phyloP scores from a whole-genome alignment of 2,797 vertebrate species.

The Crocodylus rhombifer region DNA sequence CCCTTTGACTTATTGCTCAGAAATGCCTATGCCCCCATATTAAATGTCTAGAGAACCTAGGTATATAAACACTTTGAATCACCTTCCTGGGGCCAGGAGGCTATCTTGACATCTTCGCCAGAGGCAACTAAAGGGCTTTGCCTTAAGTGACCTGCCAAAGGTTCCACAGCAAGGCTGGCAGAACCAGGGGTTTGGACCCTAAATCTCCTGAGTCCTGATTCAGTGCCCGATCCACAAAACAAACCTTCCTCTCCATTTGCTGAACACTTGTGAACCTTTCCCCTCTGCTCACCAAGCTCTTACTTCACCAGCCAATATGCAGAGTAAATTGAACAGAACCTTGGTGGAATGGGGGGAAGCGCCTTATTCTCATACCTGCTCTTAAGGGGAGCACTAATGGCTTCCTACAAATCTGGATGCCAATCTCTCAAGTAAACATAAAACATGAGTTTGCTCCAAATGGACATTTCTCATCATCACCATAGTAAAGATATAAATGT shows the following conservation, averaged over 20 bases:
- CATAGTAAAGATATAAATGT: fast-evolving
- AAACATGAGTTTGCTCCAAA: not conserved
- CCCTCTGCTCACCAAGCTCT: not conserved
- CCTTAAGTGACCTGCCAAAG: not conserved
- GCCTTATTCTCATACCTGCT: not conserved
- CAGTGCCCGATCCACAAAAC: not conserved
- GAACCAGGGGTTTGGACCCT: not conserved
- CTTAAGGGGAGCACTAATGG: not conserved
- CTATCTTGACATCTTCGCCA: too few relatives aligned
- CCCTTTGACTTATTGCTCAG: too few relatives aligned
- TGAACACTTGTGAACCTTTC: not conserved
- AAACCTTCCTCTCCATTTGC: not conserved
- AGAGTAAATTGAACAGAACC: not conserved
- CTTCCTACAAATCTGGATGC: not conserved
- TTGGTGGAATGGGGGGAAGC: not conserved
- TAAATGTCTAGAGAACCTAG: too few relatives aligned
- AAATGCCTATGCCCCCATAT: too few relatives aligned
- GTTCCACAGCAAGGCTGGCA: not conserved
- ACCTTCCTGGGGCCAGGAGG: too few relatives aligned
- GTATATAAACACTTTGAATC: too few relatives aligned
- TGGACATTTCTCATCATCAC: not conserved
- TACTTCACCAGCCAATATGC: not conserved
- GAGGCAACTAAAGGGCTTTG: too few relatives aligned
- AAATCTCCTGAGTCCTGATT: not conserved
- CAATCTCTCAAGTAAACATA: not conserved